phyloP scores from a whole-genome alignment of 2,113 vertebrate genomes.

The Acrocephalus kingi region DNA sequence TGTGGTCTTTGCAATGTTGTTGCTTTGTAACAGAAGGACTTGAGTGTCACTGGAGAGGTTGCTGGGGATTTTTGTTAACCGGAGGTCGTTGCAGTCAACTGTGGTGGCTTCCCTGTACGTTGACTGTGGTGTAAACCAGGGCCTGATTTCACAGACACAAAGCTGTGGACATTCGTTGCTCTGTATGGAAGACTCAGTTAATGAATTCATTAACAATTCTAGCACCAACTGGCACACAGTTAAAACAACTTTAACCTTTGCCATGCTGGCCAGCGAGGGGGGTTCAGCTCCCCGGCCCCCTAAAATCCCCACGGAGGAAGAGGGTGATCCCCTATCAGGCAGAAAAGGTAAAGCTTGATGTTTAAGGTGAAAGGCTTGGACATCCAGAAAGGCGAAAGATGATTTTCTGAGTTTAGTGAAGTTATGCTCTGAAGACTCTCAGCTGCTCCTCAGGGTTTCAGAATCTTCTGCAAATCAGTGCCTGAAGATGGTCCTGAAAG shows the following conservation, averaged over 20 bases:
- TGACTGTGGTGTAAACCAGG: slow-evolving; percentile 98
- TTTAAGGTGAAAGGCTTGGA: slow-evolving; percentile 24
- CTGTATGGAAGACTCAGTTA: slow-evolving; percentile 77
- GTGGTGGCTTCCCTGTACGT: slow-evolving; percentile 97
- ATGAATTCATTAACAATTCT: slow-evolving; percentile 74
- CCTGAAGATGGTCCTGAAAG: slow-evolving; percentile 73
- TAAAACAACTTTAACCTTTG: slow-evolving; percentile 64
- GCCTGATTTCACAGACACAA: slow-evolving; percentile 94
- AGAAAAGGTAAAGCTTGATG: slow-evolving; percentile 13
- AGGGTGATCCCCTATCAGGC: not conserved
- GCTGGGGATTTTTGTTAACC: slow-evolving; percentile 90
- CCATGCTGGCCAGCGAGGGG: slow-evolving; percentile 77
- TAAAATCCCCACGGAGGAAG: not conserved
- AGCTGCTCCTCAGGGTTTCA: not conserved
- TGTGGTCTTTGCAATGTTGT: slow-evolving; percentile 91
- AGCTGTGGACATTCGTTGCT: slow-evolving; percentile 91
- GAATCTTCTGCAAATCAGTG: slow-evolving; percentile 1
- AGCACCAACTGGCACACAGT: slow-evolving; percentile 74
- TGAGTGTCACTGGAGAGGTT: slow-evolving; percentile 97
- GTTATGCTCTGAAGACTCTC: slow-evolving; percentile 27
- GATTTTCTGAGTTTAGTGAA: slow-evolving; percentile 16
- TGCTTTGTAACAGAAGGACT: slow-evolving; percentile 96
- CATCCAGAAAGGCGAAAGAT: slow-evolving; percentile 32
- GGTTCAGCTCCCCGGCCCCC: not conserved
- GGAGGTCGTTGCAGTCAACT: slow-evolving; percentile 97